Conservation (phyloP, 2,888 invertebrate genomes). For the Bibio marci region DNA sequence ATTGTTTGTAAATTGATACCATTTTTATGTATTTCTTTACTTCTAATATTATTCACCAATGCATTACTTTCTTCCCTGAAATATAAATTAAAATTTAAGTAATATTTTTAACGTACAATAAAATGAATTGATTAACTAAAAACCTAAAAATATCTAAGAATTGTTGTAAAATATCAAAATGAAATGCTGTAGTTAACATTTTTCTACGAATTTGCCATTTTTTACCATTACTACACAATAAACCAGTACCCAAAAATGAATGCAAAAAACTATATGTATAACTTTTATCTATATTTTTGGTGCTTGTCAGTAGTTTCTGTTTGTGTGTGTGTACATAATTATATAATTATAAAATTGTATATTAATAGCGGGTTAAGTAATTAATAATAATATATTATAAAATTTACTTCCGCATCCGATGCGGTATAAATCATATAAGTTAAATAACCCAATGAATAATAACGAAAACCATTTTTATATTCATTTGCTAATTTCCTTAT, state of each 20-base stretch:
- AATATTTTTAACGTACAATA: no score
- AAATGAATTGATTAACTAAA: no score
- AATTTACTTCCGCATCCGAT: no score
- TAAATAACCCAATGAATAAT: neutral
- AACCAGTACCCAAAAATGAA: constrained; percentile 34
- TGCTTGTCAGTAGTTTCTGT: constrained; percentile 29
- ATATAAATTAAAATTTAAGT: neutral
- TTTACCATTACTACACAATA: constrained; percentile 30
- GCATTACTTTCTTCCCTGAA: constrained; percentile 25
- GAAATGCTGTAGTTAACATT: constrained; percentile 46
- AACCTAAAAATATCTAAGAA: constrained; percentile 25
- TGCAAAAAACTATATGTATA: constrained; percentile 28
- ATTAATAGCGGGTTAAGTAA: no score
- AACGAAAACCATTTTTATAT: constrained; percentile 1
- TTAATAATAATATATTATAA: no score
- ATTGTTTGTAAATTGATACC: constrained; percentile 32
- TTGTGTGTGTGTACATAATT: no score
- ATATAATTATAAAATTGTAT: no score
- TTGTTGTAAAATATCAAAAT: constrained; percentile 39
- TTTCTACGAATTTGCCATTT: constrained; percentile 44
- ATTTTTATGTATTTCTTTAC: constrained; percentile 7
- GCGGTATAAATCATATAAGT: constrained; percentile 1
- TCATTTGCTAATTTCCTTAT: neutral
- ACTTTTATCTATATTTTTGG: constrained; percentile 34
- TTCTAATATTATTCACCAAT: constrained; percentile 19